Evolutionary conservation across 2,888 invertebrate genomes (phyloP).

Genomic region (Miltochrista miniata): DNA sequence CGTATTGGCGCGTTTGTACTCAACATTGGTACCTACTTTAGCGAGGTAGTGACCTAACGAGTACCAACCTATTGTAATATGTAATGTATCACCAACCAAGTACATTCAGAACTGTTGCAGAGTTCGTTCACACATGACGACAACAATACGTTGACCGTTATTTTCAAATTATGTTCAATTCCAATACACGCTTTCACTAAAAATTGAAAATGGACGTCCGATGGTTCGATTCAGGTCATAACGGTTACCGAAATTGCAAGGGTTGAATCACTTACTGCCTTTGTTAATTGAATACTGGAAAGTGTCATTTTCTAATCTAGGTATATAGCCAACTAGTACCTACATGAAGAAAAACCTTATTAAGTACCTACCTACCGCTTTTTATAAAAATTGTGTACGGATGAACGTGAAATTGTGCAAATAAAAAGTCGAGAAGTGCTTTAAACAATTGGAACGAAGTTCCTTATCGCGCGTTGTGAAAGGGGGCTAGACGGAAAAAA

Average conservation of each 20-base stretch:
- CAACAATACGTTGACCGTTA: slow-evolving; percentile 37
- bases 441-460: no score
- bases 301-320: no score
- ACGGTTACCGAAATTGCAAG: slow-evolving; percentile 31
- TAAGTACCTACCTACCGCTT: no score
- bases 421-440: no score
- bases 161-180: slow-evolving; percentile 28
- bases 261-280: slow-evolving; percentile 23
- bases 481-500: no score
- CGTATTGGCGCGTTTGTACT: background rate
- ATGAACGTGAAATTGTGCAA: no score
- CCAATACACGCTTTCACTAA: slow-evolving; percentile 45
- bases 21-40: background rate
- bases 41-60: background rate
- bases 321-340: no score
- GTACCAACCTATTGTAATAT: slow-evolving; percentile 1
- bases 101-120: slow-evolving; percentile 19
- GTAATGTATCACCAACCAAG: background rate
- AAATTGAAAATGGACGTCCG: slow-evolving; percentile 29
- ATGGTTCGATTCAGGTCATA: slow-evolving; percentile 32
- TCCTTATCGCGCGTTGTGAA: no score
- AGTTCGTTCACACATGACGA: slow-evolving; percentile 39
- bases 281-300: slow-evolving; percentile 15
- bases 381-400: no score
- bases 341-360: no score